Base-by-base conservation (phyloP, 64 coral and sea anemone genomes). In the Stichodactyla helianthus region DNA sequence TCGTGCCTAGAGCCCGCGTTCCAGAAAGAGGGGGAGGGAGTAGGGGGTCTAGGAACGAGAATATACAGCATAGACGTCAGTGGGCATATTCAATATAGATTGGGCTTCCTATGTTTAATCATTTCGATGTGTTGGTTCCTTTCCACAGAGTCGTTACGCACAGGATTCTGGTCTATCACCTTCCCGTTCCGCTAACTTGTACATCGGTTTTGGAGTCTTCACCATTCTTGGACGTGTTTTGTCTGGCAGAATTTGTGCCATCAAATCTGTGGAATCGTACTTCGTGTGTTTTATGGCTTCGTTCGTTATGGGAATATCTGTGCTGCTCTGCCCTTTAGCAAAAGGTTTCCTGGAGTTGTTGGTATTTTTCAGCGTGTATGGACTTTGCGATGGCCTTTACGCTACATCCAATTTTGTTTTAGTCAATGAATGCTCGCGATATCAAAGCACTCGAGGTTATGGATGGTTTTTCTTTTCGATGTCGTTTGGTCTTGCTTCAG, bases 111-210 rank as follows among this genome's bases (percentile, higher is more conserved):
- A 20, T 7, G 19, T 70, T 70, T 65, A 65, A 65, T 70, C 0
- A 44, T 25, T n/a, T 7, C 22, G 7, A 22, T 23, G 13, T 63
- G 17, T 6, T 63, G 13, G 5, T 6, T 16, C 17, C 19, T 65
- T 65, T 65, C 19, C 62, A 70, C 65, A 70, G 65, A 70, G 65
- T 22, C 65, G 65, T 70, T 70, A 70, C 22, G 65, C 65, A 70
- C 65, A 70, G 65, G 65, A 70, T 70, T 70, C 65, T 70, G 65
- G 65, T 22, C 65, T 70, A 18, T 4, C 65, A 8, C 65, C 65
- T 22, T 70, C 65, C 5, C 65, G 22, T 7, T 22, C 20, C 0
- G 65, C 65, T 5, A 23, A 70, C 65, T 25, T 70, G 65, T 70
- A 70, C 65, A 70, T 70, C 22, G 65, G 65, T 5, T 70, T 70